These are phyloP conservation scores for Pygmarrhopalites habei DNA, from an alignment of 1,140 invertebrate genomes.

Conservation along the genomic window DNA sequence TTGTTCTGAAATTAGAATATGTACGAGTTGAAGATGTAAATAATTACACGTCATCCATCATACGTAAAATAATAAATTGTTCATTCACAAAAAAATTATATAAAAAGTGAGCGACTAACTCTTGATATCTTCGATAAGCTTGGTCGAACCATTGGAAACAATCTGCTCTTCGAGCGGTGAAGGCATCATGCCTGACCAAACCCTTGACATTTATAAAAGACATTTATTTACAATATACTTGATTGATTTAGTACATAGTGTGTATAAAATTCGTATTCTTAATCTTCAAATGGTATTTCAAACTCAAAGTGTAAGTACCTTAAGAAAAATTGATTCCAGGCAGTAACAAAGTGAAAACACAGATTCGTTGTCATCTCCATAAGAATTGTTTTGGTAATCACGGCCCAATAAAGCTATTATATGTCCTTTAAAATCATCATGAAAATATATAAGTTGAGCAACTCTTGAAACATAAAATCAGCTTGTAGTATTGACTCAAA, in stretches of 20 bases:
- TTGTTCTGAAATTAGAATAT: slow-evolving; percentile 11
- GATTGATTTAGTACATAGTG: no score
- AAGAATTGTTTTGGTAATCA: slow-evolving; percentile 9
- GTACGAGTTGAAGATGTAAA: neutral
- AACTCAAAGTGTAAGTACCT: no score
- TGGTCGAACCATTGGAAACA: slow-evolving; percentile 39
- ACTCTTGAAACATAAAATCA: neutral
- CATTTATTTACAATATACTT: no score
- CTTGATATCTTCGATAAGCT: slow-evolving; percentile 34
- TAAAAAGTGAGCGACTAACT: slow-evolving; percentile 11
- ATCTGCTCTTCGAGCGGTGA: slow-evolving; percentile 36
- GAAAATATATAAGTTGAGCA: neutral
- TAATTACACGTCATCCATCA: neutral
- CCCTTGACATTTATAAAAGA: no score
- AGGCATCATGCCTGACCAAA: slow-evolving; percentile 31
- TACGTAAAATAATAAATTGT: neutral
- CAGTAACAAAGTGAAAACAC: slow-evolving; percentile 29
- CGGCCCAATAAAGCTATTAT: slow-evolving; percentile 4
- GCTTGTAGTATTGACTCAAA: neutral
- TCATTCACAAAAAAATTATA: neutral
- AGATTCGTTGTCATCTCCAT: slow-evolving; percentile 28
- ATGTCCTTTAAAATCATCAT: neutral
- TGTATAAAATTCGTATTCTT: no score
- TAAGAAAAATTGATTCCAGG: slow-evolving; percentile 35
- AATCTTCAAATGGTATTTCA: no score